These are phyloP conservation scores for Protula sp. DNA, from an alignment of 2,888 invertebrate species.

Conservation along the genomic window DNA sequence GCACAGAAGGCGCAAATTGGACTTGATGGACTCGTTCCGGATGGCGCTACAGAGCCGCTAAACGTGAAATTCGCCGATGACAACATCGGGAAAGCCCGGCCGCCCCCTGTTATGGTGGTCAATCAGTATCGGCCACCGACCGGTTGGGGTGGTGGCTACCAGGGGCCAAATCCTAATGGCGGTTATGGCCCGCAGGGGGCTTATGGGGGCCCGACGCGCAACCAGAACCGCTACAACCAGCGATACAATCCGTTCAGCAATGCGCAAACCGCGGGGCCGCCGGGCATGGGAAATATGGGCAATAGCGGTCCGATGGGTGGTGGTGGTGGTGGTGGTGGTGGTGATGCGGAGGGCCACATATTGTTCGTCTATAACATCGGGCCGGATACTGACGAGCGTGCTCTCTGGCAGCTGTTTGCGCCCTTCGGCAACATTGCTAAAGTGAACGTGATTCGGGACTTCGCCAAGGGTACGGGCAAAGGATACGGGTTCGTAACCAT, in stretches of 20 bases:
- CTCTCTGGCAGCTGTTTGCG: constrained; percentile 50
- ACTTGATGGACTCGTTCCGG: constrained; percentile 18
- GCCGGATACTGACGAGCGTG: constrained; percentile 48
- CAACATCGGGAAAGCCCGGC: constrained; percentile 55
- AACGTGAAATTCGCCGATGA: constrained; percentile 81
- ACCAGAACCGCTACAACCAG: not conserved
- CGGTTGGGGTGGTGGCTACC: not conserved
- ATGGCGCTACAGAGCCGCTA: constrained; percentile 63
- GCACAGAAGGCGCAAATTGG: constrained; percentile 16
- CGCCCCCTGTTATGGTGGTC: constrained; percentile 10
- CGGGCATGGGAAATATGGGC: not conserved
- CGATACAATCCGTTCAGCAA: constrained; percentile 8
- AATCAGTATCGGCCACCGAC: not conserved
- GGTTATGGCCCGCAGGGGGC: constrained; percentile 5
- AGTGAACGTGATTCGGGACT: constrained; percentile 51
- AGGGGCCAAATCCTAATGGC: not conserved
- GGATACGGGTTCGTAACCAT: constrained; percentile 55
- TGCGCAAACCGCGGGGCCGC: not conserved
- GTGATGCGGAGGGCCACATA: constrained; percentile 29
- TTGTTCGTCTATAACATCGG: constrained; percentile 55
- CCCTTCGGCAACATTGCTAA: constrained; percentile 52
- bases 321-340: constrained; percentile 6
- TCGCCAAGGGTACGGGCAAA: constrained; percentile 45
- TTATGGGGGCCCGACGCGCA: constrained; percentile 2
- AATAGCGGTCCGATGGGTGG: not conserved